Percentiles rank a stretch among this genome's conserved stretches.
phyloP scores from a whole-genome alignment of 2,888 invertebrate genomes.

The Acanthosepion pharaonis region DNA sequence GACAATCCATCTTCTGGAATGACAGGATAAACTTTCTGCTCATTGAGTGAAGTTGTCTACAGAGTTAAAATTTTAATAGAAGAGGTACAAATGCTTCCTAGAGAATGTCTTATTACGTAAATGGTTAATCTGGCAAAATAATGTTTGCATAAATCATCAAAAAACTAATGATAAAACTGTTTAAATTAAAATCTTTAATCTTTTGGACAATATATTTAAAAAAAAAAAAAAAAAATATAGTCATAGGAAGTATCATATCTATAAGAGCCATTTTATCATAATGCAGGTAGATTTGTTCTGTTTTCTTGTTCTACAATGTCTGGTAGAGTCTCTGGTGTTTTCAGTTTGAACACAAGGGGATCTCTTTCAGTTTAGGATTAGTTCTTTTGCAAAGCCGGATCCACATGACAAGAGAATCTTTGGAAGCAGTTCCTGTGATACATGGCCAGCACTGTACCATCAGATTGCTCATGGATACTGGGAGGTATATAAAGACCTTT shows the following conservation, averaged over 20 bases:
- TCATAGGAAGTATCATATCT: not conserved
- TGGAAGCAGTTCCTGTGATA: slow-evolving; percentile 88
- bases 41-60: too few species aligned
- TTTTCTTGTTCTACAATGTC: not conserved
- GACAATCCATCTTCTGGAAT: too few species aligned
- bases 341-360: slow-evolving; percentile 90
- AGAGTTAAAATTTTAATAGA: too few species aligned
- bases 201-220: too few species aligned
- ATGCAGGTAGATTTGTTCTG: not conserved
- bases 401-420: slow-evolving; percentile 89
- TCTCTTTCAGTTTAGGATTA: slow-evolving; percentile 83
- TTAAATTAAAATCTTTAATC: too few species aligned
- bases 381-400: slow-evolving; percentile 81
- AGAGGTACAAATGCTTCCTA: too few species aligned
- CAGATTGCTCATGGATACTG: slow-evolving; percentile 92
- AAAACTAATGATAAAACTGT: too few species aligned
- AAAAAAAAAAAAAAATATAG: too few species aligned
- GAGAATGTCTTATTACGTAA: too few species aligned
- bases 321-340: slow-evolving; percentile 77
- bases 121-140: too few species aligned
- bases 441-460: slow-evolving; percentile 89
- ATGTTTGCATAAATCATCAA: too few species aligned
- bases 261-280: not conserved
- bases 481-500: slow-evolving; percentile 75
- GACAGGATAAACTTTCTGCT: too few species aligned